Base-by-base conservation (phyloP, 2,113 vertebrate species). In the Callithrix jacchus region DNA sequence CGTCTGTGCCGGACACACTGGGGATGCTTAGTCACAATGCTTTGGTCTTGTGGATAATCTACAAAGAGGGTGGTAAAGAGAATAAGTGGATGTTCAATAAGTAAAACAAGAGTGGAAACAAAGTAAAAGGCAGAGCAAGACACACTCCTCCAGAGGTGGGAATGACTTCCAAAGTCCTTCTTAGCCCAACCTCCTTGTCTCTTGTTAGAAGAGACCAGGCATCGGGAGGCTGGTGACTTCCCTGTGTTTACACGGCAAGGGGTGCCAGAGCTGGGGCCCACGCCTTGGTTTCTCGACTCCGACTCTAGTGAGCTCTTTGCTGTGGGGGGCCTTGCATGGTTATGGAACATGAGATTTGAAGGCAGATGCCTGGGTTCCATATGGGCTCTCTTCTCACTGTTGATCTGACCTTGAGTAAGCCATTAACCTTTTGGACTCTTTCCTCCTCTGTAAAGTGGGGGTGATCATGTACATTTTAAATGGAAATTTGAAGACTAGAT, bases 401-500 rank as follows among this genome's bases (percentile, higher is more conserved):
- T 77, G 45, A 40, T 64, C 9, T 95, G 35, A 96, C 14, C 83
- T 79, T 82, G 52, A 85, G 3, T 14, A 64, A 14, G 1, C 12
- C 32, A 37, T 73, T 81, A 80, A 40, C 25, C 68, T 76, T 9
- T 18, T 70, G n/a, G 61, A 16, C 64, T 94, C 27, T 84, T 87
- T 93, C 37, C n/a, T 82, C 13, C 18, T 79, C 58, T 83, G 49
- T 85, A 66, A 66, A 54, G 20, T 45, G 73, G 45, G 27, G 2
- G 56, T n/a, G 73, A 20, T 49, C 37, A 25, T 70, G 10, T 23
- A 3, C 54, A 37, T 86, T 87, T 84, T 64, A 87, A 73, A 70
- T 54, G n/a, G 30, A 70, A 81, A 94, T 21, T 20, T 49, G 73
- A 92, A 87, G 52, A 88, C 79, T 47, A 91, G 82, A 76, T 45